Evolutionary conservation across 2,113 vertebrate species (phyloP), one percentile per base, ranked within the genome.

Genomic region (Pholis gunnellus): DNA sequence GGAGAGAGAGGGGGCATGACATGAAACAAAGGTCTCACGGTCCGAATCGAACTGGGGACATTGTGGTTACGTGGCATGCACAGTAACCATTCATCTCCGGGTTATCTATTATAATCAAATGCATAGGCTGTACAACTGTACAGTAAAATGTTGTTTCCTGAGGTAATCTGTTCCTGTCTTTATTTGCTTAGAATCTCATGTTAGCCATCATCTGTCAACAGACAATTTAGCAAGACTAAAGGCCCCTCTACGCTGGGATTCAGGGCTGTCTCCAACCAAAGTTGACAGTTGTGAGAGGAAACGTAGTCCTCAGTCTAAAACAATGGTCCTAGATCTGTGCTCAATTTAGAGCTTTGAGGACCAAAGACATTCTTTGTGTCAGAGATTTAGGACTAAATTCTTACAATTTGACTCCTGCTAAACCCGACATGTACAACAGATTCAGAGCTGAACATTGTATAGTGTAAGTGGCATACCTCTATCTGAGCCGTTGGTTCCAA

Each of bases 401-500:
- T 64, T 18, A 9, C 31, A 36, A 15, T 63, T 4, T 38, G 18
- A 22, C 18, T 20, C 5, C 59, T 61, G 8, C 29, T 61, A 18
- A 61, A 63, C 38, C 60, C 18, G 9, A 22, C 9, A 38, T 20
- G n/a, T 38, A 27, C 25, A 27, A 15, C 9, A 2, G 25, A 60
- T 22, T 40, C 4, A n/a, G 8, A 42, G 11, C 1, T 68, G 2
- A 40, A 25, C 22, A 38, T 8, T 29, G 18, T 5, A 18, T n/a
- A 11, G 17, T 11, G 13, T 25, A 13, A 29, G 27, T 27, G 40
- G 42, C 95, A 92, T 90, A 98, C 98, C 97, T 95, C 78, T 95
- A n/a, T 95, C 94, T 76, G 96, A 97, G 75, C 95, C 96, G 66
- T 99, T 99, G 4, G 96, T 98, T 69, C 96, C 96, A 84, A 95